These are phyloP conservation scores for Drosophila nebulosa DNA, from an alignment of 1,140 invertebrate species.

Conservation along the genomic window DNA sequence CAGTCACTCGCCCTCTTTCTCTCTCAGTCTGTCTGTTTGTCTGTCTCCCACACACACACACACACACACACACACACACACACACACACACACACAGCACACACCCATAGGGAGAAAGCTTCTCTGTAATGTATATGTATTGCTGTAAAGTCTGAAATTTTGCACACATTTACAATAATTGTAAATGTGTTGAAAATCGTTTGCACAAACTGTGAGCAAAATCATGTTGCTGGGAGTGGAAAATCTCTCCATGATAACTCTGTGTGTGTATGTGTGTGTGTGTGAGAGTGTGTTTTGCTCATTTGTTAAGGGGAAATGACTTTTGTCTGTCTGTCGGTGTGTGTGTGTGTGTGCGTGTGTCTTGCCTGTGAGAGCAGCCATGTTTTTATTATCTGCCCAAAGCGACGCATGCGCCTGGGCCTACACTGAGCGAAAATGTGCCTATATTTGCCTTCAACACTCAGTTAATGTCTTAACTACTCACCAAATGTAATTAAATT, in stretches of 20 bases:
- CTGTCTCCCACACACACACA: background rate
- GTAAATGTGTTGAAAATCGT: slow-evolving; percentile 80
- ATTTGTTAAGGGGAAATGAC: slow-evolving; percentile 73
- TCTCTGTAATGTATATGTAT: slow-evolving; percentile 21
- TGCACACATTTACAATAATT: slow-evolving; percentile 80
- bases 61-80: slow-evolving; percentile 33
- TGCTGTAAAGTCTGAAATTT: slow-evolving; percentile 60
- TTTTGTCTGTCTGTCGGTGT: slow-evolving; percentile 64
- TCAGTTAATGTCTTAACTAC: too few relatives aligned
- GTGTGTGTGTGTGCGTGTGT: slow-evolving; percentile 24
- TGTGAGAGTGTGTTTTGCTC: slow-evolving; percentile 45
- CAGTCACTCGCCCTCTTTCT: background rate
- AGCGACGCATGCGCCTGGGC: slow-evolving; percentile 49
- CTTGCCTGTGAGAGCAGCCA: slow-evolving; percentile 63
- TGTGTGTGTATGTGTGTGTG: slow-evolving; percentile 19
- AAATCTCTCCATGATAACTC: slow-evolving; percentile 35
- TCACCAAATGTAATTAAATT: too few relatives aligned
- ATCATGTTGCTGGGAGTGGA: slow-evolving; percentile 27
- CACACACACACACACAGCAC: slow-evolving; percentile 25
- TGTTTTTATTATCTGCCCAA: slow-evolving; percentile 51
- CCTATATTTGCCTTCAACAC: too few relatives aligned
- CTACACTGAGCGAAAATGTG: slow-evolving; percentile 26
- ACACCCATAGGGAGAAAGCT: slow-evolving; percentile 4
- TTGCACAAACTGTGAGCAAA: slow-evolving; percentile 77
- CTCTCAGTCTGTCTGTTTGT: background rate